Percentiles rank a stretch among this genome's conserved stretches.
Evolutionary conservation across 2,113 vertebrate genomes (phyloP).

Genomic region (human): GRCh38 chr6:147763501-147764000

Average conservation of each 20-base stretch:
- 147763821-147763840: fast-evolving
- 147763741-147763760: too few relatives aligned
- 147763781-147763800: too few relatives aligned
- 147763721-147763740: too few relatives aligned
- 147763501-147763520: neutral
- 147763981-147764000: fast-evolving
- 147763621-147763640: too few relatives aligned
- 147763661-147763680: too few relatives aligned
- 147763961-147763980: neutral
- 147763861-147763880: neutral
- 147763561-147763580: neutral
- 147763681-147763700: too few relatives aligned
- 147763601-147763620: too few relatives aligned
- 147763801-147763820: too few relatives aligned
- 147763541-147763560: neutral
- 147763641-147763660: too few relatives aligned
- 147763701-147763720: too few relatives aligned
- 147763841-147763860: too few relatives aligned
- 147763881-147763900: slow-evolving; percentile 11
- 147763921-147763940: neutral
- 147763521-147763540: neutral
- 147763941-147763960: neutral
- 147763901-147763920: neutral
- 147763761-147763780: too few relatives aligned
- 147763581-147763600: neutral